These are phyloP conservation scores for Alosa sapidissima DNA, from an alignment of 2,797 vertebrate genomes.

Conservation along the genomic window DNA sequence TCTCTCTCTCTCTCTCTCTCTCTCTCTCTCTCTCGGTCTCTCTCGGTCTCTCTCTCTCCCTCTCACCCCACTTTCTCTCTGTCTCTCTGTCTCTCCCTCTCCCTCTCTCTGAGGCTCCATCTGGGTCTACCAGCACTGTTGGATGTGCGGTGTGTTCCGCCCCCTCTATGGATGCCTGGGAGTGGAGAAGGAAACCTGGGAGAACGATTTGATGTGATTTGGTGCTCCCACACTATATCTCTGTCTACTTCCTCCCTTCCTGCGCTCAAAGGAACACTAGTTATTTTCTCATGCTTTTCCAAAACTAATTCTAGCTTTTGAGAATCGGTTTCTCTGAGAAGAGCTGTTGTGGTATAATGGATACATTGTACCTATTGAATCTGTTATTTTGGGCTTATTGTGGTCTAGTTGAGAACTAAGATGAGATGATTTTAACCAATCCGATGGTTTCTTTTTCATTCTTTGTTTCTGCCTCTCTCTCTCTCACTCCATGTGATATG, in stretches of 20 bases:
- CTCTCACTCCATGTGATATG: not conserved
- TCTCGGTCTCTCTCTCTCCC: not conserved
- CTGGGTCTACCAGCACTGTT: not conserved
- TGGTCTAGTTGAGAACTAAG: no score
- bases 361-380: not conserved
- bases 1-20: not conserved
- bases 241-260: not conserved
- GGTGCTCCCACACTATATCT: not conserved
- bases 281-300: not conserved
- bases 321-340: not conserved
- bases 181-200: not conserved
- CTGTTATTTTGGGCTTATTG: no score
- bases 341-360: not conserved
- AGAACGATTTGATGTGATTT: constrained; percentile 12
- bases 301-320: constrained; percentile 17
- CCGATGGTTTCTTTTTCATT: not conserved
- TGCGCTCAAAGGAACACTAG: not conserved
- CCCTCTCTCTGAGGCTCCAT: not conserved
- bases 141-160: not conserved
- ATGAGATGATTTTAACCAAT: not conserved
- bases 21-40: no score
- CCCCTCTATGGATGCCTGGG: not conserved
- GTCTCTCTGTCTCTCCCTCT: no score
- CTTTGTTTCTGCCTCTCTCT: not conserved
- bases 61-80: no score